Percentiles rank a stretch among this genome's conserved stretches.
phyloP scores from a whole-genome alignment of 2,797 vertebrate genomes.

The Anomalospiza imberbis region DNA sequence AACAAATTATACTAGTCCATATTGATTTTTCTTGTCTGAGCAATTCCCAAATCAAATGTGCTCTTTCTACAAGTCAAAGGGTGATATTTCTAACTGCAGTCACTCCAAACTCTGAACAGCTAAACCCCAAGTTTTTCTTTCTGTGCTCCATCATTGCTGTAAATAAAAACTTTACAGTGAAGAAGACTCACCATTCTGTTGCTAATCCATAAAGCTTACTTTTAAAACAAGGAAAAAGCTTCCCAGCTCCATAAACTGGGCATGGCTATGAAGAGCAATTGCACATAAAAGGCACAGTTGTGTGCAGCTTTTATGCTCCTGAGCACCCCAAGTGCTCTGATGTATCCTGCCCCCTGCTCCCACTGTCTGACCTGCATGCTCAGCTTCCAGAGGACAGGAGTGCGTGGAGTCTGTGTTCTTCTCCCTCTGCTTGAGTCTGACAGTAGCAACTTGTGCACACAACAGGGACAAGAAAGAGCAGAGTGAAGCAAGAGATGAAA shows the following conservation, averaged over 20 bases:
- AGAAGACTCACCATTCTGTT: background rate
- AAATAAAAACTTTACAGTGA: background rate
- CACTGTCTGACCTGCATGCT: background rate
- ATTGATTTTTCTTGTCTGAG: constrained; percentile 34
- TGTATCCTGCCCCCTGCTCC: background rate
- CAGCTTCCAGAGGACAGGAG: background rate
- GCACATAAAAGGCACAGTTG: background rate
- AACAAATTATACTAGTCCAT: background rate
- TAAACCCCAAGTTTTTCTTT: background rate
- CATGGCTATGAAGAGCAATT: background rate
- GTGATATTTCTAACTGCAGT: background rate
- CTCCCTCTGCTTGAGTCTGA: background rate
- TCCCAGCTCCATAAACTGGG: background rate
- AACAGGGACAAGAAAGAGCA: background rate
- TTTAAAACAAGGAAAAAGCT: background rate
- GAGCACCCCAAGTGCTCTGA: background rate
- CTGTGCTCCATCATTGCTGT: background rate
- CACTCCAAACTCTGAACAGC: background rate
- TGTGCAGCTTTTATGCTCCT: background rate
- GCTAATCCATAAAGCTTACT: background rate
- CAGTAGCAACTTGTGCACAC: too few species aligned
- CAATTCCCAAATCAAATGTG: constrained; percentile 9
- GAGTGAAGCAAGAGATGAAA: background rate
- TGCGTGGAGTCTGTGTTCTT: background rate
- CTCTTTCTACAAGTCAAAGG: background rate